Base-by-base conservation (phyloP, 1,140 invertebrate species). In the Platorchestia sp. region DNA sequence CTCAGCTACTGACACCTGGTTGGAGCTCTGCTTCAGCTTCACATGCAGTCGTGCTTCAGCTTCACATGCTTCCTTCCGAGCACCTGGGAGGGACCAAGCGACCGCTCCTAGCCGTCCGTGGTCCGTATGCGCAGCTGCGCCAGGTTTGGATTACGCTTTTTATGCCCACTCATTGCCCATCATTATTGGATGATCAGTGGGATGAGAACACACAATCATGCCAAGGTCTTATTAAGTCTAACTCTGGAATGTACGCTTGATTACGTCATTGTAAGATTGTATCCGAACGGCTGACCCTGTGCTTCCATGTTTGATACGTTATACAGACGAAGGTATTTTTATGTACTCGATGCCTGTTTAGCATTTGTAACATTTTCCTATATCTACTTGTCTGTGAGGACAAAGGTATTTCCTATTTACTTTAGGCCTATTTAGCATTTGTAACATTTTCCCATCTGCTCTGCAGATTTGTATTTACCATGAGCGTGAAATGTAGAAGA, bases 181-280 rank as follows among this genome's bases (percentile, higher is more conserved):
- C 87, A 89, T 89, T 89, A 89, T 89, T 89, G n/a, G 41, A 89
- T 89, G 87, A 89, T 89, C 41, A 41, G 42, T 89, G 87, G 87
- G 87, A 89, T 89, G 42, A 89, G 41, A 89, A 89, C 87, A 89
- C 87, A 89, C 87, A 89, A 89, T 89, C 43, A 89, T 44, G 87
- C n/a, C 42, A 27, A 41, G 87, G 41, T 44, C 43, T 44, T 89
- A 42, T 42, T 44, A 42, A 89, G 42, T 89, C 41, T 42, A 19
- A 43, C 5, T 27, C 16, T 7, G 87, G 87, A 89, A 89, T 89
- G 87, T 44, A 75, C 59, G 59, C 36, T 75, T 75, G 59, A 75
- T 75, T 75, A 27, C 59, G 59, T 75, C 59, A 75, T 75, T 75
- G 59, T 75, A 36, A 36, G 36, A 75, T 75, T 10, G 59, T 75